These are phyloP conservation scores for Meteorus sp. DNA, from an alignment of 1,140 invertebrate species.

Conservation along the genomic window DNA sequence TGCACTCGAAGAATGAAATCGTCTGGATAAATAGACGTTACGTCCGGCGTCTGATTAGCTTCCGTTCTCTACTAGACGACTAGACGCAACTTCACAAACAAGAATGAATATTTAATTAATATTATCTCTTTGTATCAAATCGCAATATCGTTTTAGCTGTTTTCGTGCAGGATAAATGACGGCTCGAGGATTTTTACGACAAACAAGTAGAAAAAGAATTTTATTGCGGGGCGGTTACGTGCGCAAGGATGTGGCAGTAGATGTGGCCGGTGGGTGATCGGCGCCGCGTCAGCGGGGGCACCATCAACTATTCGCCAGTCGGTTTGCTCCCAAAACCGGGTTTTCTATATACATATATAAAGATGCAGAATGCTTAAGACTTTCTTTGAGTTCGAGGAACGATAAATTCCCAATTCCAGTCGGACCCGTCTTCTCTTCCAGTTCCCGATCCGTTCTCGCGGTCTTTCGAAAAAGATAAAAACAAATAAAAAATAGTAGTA, in stretches of 20 bases:
- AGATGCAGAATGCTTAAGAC: constrained; percentile 9
- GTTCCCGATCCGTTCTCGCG: constrained; percentile 14
- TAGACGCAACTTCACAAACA: too few species aligned
- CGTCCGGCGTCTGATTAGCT: constrained; percentile 37
- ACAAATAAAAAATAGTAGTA: constrained; percentile 27
- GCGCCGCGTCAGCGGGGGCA: constrained; percentile 19
- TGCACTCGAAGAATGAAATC: neutral
- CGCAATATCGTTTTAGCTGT: too few species aligned
- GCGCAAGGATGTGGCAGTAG: neutral
- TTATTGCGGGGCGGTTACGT: neutral
- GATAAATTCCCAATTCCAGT: constrained; percentile 45
- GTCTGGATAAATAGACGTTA: constrained; percentile 17
- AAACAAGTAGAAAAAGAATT: constrained; percentile 19
- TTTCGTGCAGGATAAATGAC: too few species aligned
- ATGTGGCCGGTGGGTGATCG: constrained; percentile 18
- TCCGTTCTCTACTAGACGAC: constrained; percentile 30
- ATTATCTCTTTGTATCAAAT: too few species aligned
- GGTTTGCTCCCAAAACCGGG: neutral
- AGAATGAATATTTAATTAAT: too few species aligned
- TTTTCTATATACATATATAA: constrained; percentile 2
- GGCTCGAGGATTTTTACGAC: neutral
- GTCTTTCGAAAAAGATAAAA: constrained; percentile 39
- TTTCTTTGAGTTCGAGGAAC: constrained; percentile 36
- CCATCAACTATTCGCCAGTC: neutral
- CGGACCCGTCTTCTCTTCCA: constrained; percentile 24